Conservation (phyloP, 2,797 vertebrate genomes). For the Coracias cyanogaster region DNA sequence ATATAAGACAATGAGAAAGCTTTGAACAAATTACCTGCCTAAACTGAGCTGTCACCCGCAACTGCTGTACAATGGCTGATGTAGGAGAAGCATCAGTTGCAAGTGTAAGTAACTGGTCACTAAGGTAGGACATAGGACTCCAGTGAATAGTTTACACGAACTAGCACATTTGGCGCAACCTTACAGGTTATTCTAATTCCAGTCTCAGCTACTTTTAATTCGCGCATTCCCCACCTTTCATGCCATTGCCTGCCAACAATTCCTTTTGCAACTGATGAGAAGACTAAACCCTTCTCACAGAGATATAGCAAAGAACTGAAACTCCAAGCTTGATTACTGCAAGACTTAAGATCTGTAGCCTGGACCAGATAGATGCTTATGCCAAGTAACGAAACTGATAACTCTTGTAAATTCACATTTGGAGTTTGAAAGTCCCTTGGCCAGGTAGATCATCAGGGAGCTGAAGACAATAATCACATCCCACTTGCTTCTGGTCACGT, state of each 20-base stretch:
- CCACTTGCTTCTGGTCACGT: rapidly evolving
- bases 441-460: background rate
- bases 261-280: background rate
- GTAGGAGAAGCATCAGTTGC: background rate
- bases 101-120: background rate
- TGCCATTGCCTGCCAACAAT: background rate
- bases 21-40: background rate
- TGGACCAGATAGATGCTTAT: background rate
- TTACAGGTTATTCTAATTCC: background rate
- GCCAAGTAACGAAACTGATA: background rate
- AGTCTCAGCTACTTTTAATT: background rate
- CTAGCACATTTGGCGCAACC: background rate
- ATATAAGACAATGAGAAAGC: background rate
- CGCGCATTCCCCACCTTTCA: background rate
- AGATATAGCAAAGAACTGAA: background rate
- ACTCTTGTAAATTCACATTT: background rate
- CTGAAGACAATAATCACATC: background rate
- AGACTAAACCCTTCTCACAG: background rate
- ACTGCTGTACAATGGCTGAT: background rate
- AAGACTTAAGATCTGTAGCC: background rate
- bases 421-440: background rate
- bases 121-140: background rate
- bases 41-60: background rate
- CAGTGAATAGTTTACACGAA: background rate
- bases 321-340: background rate